Base-by-base conservation (phyloP, 23 tunicate species). In the Ciona savignyi region DNA sequence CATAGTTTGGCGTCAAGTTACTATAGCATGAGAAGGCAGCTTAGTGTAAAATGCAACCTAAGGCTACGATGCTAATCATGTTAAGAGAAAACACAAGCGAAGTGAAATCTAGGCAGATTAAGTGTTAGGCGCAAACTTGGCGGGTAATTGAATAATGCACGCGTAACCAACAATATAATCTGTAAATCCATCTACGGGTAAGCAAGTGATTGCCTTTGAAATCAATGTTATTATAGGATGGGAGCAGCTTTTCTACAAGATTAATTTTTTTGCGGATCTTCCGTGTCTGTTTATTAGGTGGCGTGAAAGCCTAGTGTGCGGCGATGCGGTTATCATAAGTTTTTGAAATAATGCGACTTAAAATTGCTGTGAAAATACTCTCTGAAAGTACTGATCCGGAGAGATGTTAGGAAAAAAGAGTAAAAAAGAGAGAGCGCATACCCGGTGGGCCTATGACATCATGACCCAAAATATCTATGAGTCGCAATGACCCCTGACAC, bases 371-470 rank as follows among this genome's bases (percentile, higher is more conserved):
- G 56, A 42, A 42, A 42, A 42, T 42, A 42, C 15, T 42, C 56
- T 42, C 56, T 15, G 56, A 42, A 15, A 42, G 56, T 15, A 15
- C 56, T 42, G 56, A 42, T 42, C 56, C 56, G 56, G 56, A 42
- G 56, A 42, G 56, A 42, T n/a, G 56, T 42, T 6, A 42, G 56
- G 56, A 42, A 42, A 42, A 42, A 42, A 42, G 56, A 6, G 56
- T 6, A 42, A 15, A 9, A 42, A 15, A 42, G 56, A 42, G 56
- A 42, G 56, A 42, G 56, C 56, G 15, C 56, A 42, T 42, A 42
- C 56, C 56, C 56, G 56, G 56, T 42, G 56, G 56, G 56, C 56
- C 56, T 31, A 69, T 69, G 49, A 24, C 73, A 34, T 69, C 73
- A 69, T 4, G 51, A 34, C 33, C 73, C 23, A 69, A 69, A 69